Evolutionary conservation across 2,888 invertebrate genomes (phyloP).

Genomic region (Diachrysia chrysitis): DNA sequence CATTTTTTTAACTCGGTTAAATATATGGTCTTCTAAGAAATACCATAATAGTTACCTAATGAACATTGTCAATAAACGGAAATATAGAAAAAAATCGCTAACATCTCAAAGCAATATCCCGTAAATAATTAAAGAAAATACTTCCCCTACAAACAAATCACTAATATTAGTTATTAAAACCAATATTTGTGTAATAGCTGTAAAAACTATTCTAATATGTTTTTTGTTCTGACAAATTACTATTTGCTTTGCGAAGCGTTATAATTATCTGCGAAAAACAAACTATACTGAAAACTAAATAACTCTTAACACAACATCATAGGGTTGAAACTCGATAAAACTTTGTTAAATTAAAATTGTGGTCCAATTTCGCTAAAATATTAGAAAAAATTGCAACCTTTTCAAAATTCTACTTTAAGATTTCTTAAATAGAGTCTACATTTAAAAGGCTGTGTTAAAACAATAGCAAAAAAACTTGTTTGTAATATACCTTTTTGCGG

Average conservation of each 20-base stretch:
- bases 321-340: constrained; percentile 27
- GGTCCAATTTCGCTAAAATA: constrained; percentile 26
- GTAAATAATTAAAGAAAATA: constrained; percentile 36
- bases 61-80: not conserved
- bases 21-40: too few species aligned
- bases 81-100: not conserved
- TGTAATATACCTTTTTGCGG: constrained; percentile 67
- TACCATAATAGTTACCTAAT: too few species aligned
- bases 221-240: constrained; percentile 72
- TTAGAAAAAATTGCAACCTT: not conserved
- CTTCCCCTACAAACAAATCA: constrained; percentile 51
- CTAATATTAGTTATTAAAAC: constrained; percentile 71
- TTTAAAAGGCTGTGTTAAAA: constrained; percentile 14
- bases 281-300: not conserved
- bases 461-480: constrained; percentile 36
- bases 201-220: constrained; percentile 59
- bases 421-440: rapidly evolving
- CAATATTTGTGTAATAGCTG: constrained; percentile 70
- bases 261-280: constrained; percentile 48
- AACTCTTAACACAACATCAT: not conserved
- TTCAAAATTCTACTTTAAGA: not conserved
- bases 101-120: constrained; percentile 18
- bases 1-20: too few species aligned
- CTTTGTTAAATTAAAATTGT: not conserved
- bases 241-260: constrained; percentile 72